Base-by-base conservation (phyloP, 1,140 invertebrate genomes). In the Drosophila equinoxialis region DNA sequence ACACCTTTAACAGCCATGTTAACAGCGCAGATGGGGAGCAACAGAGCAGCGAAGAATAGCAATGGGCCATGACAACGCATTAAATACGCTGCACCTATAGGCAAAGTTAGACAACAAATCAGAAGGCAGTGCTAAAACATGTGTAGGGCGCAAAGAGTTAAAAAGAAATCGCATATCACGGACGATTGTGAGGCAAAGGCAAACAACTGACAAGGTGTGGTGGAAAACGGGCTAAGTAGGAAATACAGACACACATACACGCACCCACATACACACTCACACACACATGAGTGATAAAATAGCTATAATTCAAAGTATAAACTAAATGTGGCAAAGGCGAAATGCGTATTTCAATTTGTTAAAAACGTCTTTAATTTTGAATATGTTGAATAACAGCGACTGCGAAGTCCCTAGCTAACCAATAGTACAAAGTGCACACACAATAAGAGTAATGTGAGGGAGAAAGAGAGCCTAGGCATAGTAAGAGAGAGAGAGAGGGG, bases 371-470 rank as follows among this genome's bases (percentile, higher is more conserved):
- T 51, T 39, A 54, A 58, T 65, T 23, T 35, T 58, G 14, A 4
- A 4, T 57, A 45, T 77, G 75, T 77, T 77, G 77, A 77, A 55
- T 72, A 78, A 78, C 68, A 76, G 54, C 30, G 71, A 30, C n/a
- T 4, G 23, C 39, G 42, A 35, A 42, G 62, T 45, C 26, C 45
- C 62, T 33, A 17, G n/a, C 6, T 26, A 37, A 11, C 62, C 37
- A 75, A 58, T 45, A 71, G 75, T 78, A 75, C 74, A 78, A 78
- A 77, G 75, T 78, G 75, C 75, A 77, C 62, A 68, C 65, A 72
- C 74, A 77, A 66, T 66, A 77, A 77, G 74, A 76, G 54, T 14
- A 14, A 45, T 57, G n/a, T 20, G 69, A 51, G 26, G 33, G 33
- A 51, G 30, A 13, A 30, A 33, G 37, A 59, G 23, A 57, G 41